Conservation (phyloP, 2,888 invertebrate genomes). For the Stegana nigrithorax region DNA sequence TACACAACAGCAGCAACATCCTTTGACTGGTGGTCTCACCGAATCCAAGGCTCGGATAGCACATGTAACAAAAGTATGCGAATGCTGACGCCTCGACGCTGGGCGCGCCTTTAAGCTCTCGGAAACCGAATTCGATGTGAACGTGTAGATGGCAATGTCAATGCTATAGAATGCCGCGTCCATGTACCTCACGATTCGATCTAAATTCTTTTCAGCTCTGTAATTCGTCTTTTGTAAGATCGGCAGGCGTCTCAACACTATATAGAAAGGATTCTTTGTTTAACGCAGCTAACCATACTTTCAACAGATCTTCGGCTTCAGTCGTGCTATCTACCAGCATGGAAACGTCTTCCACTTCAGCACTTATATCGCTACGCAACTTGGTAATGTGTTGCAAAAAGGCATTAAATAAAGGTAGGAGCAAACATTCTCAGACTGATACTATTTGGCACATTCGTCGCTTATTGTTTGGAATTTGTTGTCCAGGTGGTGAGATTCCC, state of each 20-base stretch:
- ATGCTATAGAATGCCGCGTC: no score
- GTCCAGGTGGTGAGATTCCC: no score
- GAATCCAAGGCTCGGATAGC: no score
- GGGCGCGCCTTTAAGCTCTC: no score
- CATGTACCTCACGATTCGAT: no score
- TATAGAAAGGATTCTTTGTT: slow-evolving; percentile 30
- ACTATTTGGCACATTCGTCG: slow-evolving; percentile 64
- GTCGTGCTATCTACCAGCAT: slow-evolving; percentile 43
- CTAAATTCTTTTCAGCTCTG: no score
- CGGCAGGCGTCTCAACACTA: slow-evolving; percentile 15
- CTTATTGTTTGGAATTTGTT: slow-evolving; percentile 77
- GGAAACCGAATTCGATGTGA: no score
- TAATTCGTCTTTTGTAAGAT: slow-evolving; percentile 9
- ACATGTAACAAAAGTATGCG: no score
- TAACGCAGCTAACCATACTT: slow-evolving; percentile 56
- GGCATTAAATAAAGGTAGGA: slow-evolving; percentile 78
- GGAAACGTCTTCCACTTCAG: slow-evolving; percentile 39
- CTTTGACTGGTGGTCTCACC: no score
- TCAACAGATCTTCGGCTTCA: slow-evolving; percentile 34
- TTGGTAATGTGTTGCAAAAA: slow-evolving; percentile 74
- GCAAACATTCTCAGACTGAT: slow-evolving; percentile 73
- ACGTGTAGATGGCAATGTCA: no score
- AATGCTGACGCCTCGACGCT: no score
- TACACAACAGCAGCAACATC: no score
- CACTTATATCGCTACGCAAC: slow-evolving; percentile 69